Conservation (phyloP, 2,888 invertebrate species). For the Phalera bucephala region DNA sequence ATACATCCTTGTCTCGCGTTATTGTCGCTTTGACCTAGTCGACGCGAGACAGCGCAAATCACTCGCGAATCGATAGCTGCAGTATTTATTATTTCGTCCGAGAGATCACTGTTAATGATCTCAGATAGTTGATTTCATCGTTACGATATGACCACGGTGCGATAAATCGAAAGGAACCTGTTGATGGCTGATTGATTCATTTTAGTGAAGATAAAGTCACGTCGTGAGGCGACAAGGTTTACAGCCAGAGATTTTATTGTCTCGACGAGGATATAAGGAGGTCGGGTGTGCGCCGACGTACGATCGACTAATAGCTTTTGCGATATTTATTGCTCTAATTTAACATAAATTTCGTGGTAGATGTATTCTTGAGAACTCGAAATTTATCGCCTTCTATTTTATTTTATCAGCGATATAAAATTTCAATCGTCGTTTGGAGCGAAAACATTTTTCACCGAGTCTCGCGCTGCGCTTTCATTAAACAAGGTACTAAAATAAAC, state of each 20-base stretch:
- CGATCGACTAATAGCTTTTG: slow-evolving; percentile 37
- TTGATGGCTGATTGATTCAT: slow-evolving; percentile 70
- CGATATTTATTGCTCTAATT: slow-evolving; percentile 47
- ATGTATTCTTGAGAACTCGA: slow-evolving; percentile 8
- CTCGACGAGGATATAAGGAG: slow-evolving; percentile 46
- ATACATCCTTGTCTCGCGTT: slow-evolving; percentile 42
- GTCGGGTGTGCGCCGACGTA: slow-evolving; percentile 25
- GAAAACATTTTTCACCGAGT: slow-evolving; percentile 1
- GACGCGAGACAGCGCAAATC: slow-evolving; percentile 38
- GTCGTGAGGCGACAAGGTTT: slow-evolving; percentile 47
- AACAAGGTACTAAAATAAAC: slow-evolving; percentile 42
- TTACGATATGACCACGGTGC: slow-evolving; percentile 33
- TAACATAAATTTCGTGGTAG: slow-evolving; percentile 27
- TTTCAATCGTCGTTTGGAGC: not conserved
- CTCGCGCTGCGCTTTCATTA: slow-evolving; percentile 23
- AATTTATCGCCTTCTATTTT: not conserved
- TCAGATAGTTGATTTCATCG: slow-evolving; percentile 33
- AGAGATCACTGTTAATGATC: slow-evolving; percentile 26
- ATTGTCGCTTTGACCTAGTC: slow-evolving; percentile 51
- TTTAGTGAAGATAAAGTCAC: slow-evolving; percentile 60
- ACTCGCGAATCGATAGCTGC: slow-evolving; percentile 31
- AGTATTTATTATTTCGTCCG: slow-evolving; percentile 9
- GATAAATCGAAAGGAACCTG: slow-evolving; percentile 47
- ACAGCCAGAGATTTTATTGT: slow-evolving; percentile 62
- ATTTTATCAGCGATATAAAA: not conserved